Conservation (phyloP, 2,113 vertebrate species). For the Gasterosteus nipponicus region DNA sequence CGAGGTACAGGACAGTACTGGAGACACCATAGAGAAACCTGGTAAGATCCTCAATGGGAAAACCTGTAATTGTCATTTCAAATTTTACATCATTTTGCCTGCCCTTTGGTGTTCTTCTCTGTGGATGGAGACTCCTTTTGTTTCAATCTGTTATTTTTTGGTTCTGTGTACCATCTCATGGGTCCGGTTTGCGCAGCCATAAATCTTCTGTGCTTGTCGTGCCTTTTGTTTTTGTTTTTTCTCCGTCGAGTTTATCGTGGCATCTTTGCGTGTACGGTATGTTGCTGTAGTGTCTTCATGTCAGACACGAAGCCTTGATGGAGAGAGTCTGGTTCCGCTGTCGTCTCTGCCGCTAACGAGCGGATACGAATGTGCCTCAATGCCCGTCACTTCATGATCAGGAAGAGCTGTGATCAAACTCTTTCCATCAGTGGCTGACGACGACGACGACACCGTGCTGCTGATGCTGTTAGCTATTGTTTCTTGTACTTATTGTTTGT, state of each 20-base stretch:
- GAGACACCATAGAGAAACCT: slow-evolving; percentile 83
- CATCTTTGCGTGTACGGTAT: slow-evolving; percentile 30
- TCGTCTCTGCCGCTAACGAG: neutral
- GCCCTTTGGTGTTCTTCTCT: slow-evolving; percentile 36
- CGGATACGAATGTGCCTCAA: neutral
- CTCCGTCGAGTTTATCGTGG: slow-evolving; percentile 10
- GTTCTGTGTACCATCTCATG: slow-evolving; percentile 55
- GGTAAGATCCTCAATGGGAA: slow-evolving; percentile 74
- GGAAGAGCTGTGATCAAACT: slow-evolving; percentile 34
- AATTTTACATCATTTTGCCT: slow-evolving; percentile 51
- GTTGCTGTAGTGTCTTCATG: slow-evolving; percentile 40
- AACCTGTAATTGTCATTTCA: slow-evolving; percentile 52
- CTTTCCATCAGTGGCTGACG: slow-evolving; percentile 55
- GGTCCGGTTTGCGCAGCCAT: slow-evolving; percentile 30
- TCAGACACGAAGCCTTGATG: slow-evolving; percentile 46
- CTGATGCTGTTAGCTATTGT: slow-evolving; percentile 2
- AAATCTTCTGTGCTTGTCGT: slow-evolving; percentile 35
- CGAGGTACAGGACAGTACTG: slow-evolving; percentile 82
- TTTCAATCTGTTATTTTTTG: slow-evolving; percentile 38
- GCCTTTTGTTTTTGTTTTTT: slow-evolving; percentile 1
- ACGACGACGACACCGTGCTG: slow-evolving; percentile 35
- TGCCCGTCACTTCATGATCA: neutral
- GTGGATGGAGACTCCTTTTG: slow-evolving; percentile 31
- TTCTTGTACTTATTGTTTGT: slow-evolving; percentile 13
- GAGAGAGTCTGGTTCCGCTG: slow-evolving; percentile 56